These are phyloP conservation scores for Arbacia lixula DNA, from an alignment of 53 echinoderm and acorn worm species.

Conservation along the genomic window DNA sequence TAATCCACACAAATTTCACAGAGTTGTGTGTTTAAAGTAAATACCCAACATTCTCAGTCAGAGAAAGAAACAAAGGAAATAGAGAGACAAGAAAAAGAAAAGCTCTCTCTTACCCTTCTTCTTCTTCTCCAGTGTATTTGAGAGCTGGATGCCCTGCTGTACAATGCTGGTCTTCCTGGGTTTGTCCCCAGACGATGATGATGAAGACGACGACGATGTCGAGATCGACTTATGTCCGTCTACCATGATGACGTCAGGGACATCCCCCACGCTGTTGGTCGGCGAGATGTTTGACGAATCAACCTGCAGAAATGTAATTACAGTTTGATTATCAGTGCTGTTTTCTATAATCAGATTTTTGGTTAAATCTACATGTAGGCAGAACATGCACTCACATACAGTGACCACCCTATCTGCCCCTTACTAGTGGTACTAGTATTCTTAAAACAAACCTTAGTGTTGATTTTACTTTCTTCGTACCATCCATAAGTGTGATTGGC, in stretches of 20 bases:
- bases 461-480: no score
- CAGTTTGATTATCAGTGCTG: no score
- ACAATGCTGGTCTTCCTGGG: slow-evolving; percentile 42
- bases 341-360: no score
- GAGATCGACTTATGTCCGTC: slow-evolving; percentile 16
- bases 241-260: slow-evolving; percentile 53
- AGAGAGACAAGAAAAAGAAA: not conserved
- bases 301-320: not conserved
- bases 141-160: slow-evolving; percentile 49
- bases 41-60: not conserved
- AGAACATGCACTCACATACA: no score
- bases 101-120: slow-evolving; percentile 32
- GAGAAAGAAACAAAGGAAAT: not conserved
- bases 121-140: slow-evolving; percentile 48
- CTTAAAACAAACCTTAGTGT: no score
- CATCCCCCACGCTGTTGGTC: slow-evolving; percentile 48
- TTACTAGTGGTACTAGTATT: no score
- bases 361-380: no score
- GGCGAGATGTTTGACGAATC: slow-evolving; percentile 24
- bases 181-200: not conserved
- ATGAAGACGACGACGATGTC: not conserved
- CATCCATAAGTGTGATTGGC: no score
- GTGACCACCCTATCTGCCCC: no score
- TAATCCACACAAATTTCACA: no score
- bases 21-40: no score